A percentile compares a stretch with the other conserved stretches of the same genome.
phyloP scores from a whole-genome alignment of 2,797 vertebrate species.

The Helostoma temminkii region DNA sequence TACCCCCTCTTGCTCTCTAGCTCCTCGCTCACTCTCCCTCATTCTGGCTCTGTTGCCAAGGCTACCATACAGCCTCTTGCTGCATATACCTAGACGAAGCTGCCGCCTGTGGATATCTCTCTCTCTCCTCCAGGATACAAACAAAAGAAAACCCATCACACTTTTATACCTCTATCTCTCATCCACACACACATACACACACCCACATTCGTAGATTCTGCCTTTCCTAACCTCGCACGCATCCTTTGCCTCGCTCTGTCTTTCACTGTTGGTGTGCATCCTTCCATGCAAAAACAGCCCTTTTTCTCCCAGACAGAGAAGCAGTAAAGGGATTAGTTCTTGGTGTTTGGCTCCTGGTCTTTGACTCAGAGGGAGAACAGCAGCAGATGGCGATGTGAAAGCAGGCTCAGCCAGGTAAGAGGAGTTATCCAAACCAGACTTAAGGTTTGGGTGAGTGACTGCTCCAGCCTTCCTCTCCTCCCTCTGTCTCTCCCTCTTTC shows the following conservation, averaged over 20 bases:
- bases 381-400: slow-evolving; percentile 77
- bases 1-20: slow-evolving; percentile 36
- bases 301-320: slow-evolving; percentile 62
- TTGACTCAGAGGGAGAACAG: slow-evolving; percentile 61
- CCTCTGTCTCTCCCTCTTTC: slow-evolving; percentile 36
- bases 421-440: slow-evolving; percentile 73
- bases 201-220: slow-evolving; percentile 35
- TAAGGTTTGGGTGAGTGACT: slow-evolving; percentile 59
- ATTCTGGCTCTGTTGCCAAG: slow-evolving; percentile 86
- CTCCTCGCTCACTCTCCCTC: slow-evolving; percentile 66
- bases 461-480: slow-evolving; percentile 57
- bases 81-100: slow-evolving; percentile 85
- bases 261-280: slow-evolving; percentile 41
- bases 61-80: slow-evolving; percentile 86
- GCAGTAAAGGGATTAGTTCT: slow-evolving; percentile 71
- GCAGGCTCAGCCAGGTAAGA: slow-evolving; percentile 79
- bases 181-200: slow-evolving; percentile 37
- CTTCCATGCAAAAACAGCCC: slow-evolving; percentile 59
- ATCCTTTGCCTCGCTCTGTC: slow-evolving; percentile 29
- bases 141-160: slow-evolving; percentile 78
- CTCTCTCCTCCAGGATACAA: slow-evolving; percentile 79
- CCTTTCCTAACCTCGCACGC: slow-evolving; percentile 52
- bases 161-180: slow-evolving; percentile 55
- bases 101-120: slow-evolving; percentile 79
- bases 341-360: slow-evolving; percentile 68